Evolutionary conservation across 2,113 vertebrate species (phyloP).

Genomic region (Halichoerus grypus): DNA sequence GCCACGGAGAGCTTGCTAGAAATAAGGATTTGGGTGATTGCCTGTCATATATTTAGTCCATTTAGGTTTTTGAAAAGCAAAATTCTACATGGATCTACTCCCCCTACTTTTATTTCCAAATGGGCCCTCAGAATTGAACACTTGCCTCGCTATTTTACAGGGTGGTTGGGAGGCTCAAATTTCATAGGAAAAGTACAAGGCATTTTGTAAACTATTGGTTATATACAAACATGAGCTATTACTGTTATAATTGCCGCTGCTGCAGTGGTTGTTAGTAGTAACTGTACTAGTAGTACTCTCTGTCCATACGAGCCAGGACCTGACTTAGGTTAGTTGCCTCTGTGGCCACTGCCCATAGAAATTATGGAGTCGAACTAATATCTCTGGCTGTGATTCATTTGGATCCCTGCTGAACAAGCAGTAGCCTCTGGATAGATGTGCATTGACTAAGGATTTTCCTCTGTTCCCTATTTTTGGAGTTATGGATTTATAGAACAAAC

Average conservation of each 20-base stretch:
- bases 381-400: not conserved
- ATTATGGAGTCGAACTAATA: not conserved
- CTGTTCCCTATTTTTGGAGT: not conserved
- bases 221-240: not conserved
- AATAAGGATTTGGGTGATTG: conserved; percentile 63
- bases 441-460: not conserved
- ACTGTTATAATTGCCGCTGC: not conserved
- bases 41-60: conserved; percentile 39
- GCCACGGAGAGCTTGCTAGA: conserved; percentile 28
- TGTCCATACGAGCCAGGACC: not conserved
- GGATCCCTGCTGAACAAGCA: not conserved
- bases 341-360: not conserved
- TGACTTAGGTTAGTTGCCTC: not conserved
- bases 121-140: not conserved
- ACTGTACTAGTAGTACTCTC: not conserved
- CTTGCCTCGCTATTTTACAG: not conserved
- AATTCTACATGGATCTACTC: not conserved
- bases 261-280: not conserved
- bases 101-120: not conserved
- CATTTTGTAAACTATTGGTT: conserved; percentile 25
- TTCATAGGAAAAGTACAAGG: not conserved
- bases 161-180: not conserved
- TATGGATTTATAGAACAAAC: not conserved
- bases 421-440: not conserved
- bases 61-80: conserved; percentile 37